Evolutionary conservation across 2,888 invertebrate species (phyloP), one percentile per base, ranked within the genome.

Genomic region (Euclidia mi): DNA sequence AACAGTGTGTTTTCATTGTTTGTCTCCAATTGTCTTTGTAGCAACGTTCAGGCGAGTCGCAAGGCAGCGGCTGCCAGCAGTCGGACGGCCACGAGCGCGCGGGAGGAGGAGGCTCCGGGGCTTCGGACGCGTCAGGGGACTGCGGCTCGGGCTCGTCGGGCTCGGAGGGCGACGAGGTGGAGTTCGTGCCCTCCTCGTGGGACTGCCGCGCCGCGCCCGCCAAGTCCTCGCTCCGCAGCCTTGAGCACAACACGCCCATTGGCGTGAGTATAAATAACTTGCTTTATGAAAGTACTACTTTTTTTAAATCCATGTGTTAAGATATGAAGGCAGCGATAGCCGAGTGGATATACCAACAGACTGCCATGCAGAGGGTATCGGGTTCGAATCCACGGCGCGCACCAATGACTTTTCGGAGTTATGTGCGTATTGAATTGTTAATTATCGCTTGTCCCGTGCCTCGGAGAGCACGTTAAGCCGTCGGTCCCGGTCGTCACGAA

Each of bases 101-200:
- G 46, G 74, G 48, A 31, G 63, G 56, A 15, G 77, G 59, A 15
- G 78, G 65, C 9, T 80, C 83, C 25, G 81, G 64, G 15, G 82
- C 75, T 45, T 88, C 88, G 34, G 85, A 79, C 44, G 91, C 82
- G 11, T 71, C 75, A 2, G 82, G 76, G 3, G 78, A 73, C 42
- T 81, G 81, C 17, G 94, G 91, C 42, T 92, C 92, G 37, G 92
- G 92, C 68, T 91, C 91, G 7, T 92, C 92, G 37, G 92, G 92
- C 68, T 91, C 91, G 7, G 95, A 95, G 69, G 95, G 95, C 41
- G 96, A 96, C 64, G 96, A 96, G 76, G 96, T 96, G 49, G 97
- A 96, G 82, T 97, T 97, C 85, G 96, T 97, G 55, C 97, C 97
- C 3, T 97, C 97, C 2, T 97, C 97, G 59, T 98, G 98, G 98